phyloP scores from a whole-genome alignment of 2,113 vertebrate species.

The Alaudala cheleensis region DNA sequence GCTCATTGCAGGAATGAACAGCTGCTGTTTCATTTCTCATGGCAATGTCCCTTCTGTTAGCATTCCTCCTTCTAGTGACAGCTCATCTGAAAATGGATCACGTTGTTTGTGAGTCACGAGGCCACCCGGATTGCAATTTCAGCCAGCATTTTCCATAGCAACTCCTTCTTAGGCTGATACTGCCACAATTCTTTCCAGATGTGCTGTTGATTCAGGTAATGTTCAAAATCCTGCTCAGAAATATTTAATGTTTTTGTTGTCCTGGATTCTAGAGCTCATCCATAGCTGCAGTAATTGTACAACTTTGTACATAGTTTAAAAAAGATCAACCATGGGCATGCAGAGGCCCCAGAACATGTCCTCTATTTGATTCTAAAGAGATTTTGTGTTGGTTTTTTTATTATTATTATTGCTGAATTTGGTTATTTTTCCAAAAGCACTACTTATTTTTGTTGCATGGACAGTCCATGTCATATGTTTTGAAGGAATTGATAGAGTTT shows the following conservation, averaged over 20 bases:
- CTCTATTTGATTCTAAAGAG: not conserved
- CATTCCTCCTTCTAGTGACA: not conserved
- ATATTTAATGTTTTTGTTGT: not conserved
- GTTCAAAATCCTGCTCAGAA: slow-evolving; percentile 31
- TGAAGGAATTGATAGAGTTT: not conserved
- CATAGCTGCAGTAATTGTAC: not conserved
- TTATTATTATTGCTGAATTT: not conserved
- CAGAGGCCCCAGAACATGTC: not conserved
- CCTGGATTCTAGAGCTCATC: not conserved
- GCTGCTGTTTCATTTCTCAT: not conserved
- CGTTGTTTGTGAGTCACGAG: slow-evolving; percentile 60
- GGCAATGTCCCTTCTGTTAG: not conserved
- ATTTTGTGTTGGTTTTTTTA: not conserved
- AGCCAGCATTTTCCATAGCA: slow-evolving; percentile 60
- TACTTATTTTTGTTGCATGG: not conserved
- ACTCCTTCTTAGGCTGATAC: slow-evolving; percentile 45
- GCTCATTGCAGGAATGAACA: slow-evolving; percentile 7
- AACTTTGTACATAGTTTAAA: not conserved
- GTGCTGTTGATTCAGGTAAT: slow-evolving; percentile 63
- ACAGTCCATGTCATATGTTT: not conserved
- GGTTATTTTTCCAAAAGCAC: not conserved
- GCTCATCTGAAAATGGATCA: slow-evolving; percentile 33
- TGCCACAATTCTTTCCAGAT: slow-evolving; percentile 71
- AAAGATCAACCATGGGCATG: not conserved
- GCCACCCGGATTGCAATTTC: slow-evolving; percentile 63